These are phyloP conservation scores for Rhinolophus sinicus DNA, from an alignment of 2,113 vertebrate genomes.

Conservation along the genomic window DNA sequence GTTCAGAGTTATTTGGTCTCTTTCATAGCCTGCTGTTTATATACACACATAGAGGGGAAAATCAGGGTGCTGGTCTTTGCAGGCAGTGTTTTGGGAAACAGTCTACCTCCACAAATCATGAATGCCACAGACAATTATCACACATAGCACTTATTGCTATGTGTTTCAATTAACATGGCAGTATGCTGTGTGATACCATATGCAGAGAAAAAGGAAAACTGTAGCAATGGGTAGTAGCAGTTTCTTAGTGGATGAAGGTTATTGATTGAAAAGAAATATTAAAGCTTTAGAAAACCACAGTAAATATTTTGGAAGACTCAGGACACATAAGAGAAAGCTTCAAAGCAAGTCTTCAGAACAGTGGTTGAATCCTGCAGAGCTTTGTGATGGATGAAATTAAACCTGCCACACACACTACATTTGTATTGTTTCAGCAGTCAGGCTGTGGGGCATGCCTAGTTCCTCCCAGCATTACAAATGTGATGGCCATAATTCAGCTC, in stretches of 20 bases:
- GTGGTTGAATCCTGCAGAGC: neutral
- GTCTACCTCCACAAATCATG: neutral
- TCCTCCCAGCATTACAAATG: neutral
- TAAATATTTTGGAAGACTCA: neutral
- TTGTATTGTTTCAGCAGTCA: neutral
- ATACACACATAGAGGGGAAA: neutral
- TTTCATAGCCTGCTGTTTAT: neutral
- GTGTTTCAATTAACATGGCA: neutral
- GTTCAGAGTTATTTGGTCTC: neutral
- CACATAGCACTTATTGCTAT: neutral
- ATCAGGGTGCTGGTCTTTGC: neutral
- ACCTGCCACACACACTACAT: neutral
- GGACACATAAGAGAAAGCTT: neutral
- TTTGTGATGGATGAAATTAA: neutral
- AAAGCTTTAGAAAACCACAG: constrained; percentile 32
- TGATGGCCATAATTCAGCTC: neutral
- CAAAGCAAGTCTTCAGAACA: neutral
- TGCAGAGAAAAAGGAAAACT: neutral
- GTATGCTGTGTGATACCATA: neutral
- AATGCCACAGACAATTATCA: neutral
- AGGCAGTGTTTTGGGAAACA: neutral
- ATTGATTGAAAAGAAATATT: constrained; percentile 47
- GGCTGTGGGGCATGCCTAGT: neutral
- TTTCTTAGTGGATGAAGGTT: constrained; percentile 18
- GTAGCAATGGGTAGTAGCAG: neutral